Evolutionary conservation across 2,797 vertebrate genomes (phyloP).

Genomic region (Gymnocypris eckloni): DNA sequence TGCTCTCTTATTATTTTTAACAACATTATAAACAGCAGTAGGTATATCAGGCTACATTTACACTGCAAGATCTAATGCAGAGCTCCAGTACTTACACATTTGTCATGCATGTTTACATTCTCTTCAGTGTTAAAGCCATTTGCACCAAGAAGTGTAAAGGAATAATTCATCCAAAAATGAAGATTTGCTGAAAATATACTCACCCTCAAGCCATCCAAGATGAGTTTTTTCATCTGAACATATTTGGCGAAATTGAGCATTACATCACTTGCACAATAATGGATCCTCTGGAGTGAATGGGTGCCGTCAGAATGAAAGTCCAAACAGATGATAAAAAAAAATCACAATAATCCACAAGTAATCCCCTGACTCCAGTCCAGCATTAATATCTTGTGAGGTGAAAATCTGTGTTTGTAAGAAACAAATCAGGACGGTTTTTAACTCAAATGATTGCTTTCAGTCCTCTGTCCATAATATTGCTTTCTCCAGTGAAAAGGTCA

Average conservation of each 20-base stretch:
- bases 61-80: not conserved
- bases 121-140: not conserved
- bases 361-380: not conserved
- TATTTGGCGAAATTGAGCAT: not conserved
- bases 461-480: too few species aligned
- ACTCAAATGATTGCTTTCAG: not conserved
- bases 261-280: too few species aligned
- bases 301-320: not conserved
- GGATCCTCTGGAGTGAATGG: not conserved
- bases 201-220: not conserved
- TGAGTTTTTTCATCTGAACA: not conserved
- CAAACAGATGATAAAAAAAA: not conserved
- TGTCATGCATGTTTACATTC: not conserved
- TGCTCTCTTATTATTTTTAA: not conserved
- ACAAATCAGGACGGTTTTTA: not conserved
- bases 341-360: not conserved
- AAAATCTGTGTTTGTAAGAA: not conserved
- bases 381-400: not conserved
- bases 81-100: not conserved
- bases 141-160: not conserved
- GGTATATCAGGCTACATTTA: not conserved
- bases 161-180: not conserved
- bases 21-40: not conserved
- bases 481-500: not conserved
- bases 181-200: not conserved